Conservation (phyloP, 2,113 vertebrate genomes). For the Pachypanchax playfairii region DNA sequence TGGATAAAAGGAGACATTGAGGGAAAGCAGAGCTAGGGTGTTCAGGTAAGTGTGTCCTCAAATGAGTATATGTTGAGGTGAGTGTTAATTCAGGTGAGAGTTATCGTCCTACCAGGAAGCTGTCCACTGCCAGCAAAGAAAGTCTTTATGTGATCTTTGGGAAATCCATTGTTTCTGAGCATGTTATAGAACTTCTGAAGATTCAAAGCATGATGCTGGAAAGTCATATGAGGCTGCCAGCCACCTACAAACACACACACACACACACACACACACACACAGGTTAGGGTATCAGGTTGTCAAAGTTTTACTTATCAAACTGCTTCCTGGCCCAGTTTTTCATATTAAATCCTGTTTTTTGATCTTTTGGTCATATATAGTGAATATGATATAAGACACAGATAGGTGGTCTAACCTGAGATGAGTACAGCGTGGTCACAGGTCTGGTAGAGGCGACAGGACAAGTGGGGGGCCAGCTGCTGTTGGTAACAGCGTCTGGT, state of each 20-base stretch:
- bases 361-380: no score
- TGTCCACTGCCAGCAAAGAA: conserved; percentile 81
- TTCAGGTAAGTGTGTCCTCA: no score
- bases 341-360: no score
- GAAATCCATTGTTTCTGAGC: conserved; percentile 82
- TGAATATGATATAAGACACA: conserved; percentile 15
- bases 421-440: conserved; percentile 84
- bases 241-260: conserved; percentile 68
- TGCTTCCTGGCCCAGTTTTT: no score
- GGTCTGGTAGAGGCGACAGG: conserved; percentile 85
- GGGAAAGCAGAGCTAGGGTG: no score
- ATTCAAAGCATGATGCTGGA: conserved; percentile 77
- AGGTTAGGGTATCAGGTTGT: no score
- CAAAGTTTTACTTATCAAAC: no score
- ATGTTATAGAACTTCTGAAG: conserved; percentile 79
- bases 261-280: conserved; percentile 6
- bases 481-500: conserved; percentile 84
- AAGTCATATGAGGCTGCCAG: conserved; percentile 83
- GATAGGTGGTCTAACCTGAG: conserved; percentile 68
- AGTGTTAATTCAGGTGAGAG: no score
- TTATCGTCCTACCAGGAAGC: conserved; percentile 68
- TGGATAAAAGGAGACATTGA: no score
- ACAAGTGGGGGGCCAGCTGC: conserved; percentile 76
- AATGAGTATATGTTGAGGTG: no score
- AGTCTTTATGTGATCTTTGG: conserved; percentile 82